Evolutionary conservation across 2,888 invertebrate species (phyloP), one percentile per base, ranked within the genome.

Genomic region (Pardosa pseudoannulata): DNA sequence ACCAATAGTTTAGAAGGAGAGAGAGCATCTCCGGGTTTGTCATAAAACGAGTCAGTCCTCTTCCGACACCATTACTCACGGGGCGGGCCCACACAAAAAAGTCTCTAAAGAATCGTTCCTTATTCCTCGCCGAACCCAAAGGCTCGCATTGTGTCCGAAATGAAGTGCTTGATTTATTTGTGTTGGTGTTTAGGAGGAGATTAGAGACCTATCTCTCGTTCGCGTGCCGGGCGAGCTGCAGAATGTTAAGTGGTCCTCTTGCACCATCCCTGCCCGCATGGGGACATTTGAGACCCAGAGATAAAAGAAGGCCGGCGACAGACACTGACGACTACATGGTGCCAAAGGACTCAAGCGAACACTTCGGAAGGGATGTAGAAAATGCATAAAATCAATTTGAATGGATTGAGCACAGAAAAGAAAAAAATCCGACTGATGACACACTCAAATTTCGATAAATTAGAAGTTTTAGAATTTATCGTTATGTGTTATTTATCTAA

Each of bases 111-210:
- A 29, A 72, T 67, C 67, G 67, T 19, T 67, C 19, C 32, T 36
- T n/a, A n/a, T n/a, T 32, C 32, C 32, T 67, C 7, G n/a, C 13
- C 6, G 13, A 32, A 19, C n/a, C 32, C 46, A 46, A 65, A 31
- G 32, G 31, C 16, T 41, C 28, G 31, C 19, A 76, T 62, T 76
- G 36, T 70, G 36, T 70, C 68, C 70, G 56, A 56, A 62, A 62
- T n/a, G 56, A 80, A 73, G 80, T 32, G 80, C 50, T 68, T 74
- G 73, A 80, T 80, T 80, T 74, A 74, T 80, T 32, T 46, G 50
- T 80, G 73, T 73, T 36, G 73, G 78, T 16, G 16, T 46, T 46
- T 46, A 46, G 16, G 41, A 46, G 23, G 56, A 19, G 56, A 56
- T 56, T 56, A 56, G 56, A 23, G 23, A 6, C 56, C 56, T 56